These are phyloP conservation scores for Idris sp. DNA, from an alignment of 1,140 invertebrate species.

Conservation along the genomic window DNA sequence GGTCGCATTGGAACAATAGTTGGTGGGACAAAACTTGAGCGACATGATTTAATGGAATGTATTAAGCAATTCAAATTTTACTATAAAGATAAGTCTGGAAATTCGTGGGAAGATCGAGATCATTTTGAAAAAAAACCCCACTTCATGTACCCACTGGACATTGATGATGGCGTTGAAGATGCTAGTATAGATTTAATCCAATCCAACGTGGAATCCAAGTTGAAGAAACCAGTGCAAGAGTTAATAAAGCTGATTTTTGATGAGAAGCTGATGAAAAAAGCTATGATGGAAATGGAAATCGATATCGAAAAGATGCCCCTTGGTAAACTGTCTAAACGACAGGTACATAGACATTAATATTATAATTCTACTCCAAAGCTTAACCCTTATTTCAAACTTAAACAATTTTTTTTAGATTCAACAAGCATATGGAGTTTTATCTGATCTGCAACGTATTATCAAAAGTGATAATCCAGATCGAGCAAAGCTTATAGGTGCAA, in stretches of 20 bases:
- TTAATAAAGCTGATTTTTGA: slow-evolving; percentile 94
- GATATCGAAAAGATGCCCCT: slow-evolving; percentile 98
- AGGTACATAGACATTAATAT: slow-evolving; percentile 28
- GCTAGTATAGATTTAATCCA: slow-evolving; percentile 67
- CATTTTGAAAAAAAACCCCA: slow-evolving; percentile 89
- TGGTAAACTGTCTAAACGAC: slow-evolving; percentile 93
- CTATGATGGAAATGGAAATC: slow-evolving; percentile 96
- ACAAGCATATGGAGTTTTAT: slow-evolving; percentile 89
- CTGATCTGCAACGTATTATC: slow-evolving; percentile 85
- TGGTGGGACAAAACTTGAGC: slow-evolving; percentile 88
- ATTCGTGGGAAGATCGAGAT: slow-evolving; percentile 84
- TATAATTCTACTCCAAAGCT: too few relatives aligned
- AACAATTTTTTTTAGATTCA: slow-evolving; percentile 92
- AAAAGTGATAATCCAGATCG: slow-evolving; percentile 78
- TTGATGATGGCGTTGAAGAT: slow-evolving; percentile 87
- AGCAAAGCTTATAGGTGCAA: slow-evolving; percentile 86
- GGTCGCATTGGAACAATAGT: slow-evolving; percentile 95
- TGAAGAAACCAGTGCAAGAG: slow-evolving; percentile 88
- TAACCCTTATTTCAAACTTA: not conserved
- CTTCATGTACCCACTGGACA: slow-evolving; percentile 92
- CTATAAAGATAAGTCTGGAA: slow-evolving; percentile 92
- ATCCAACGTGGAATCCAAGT: slow-evolving; percentile 80
- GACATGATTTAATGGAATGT: slow-evolving; percentile 80
- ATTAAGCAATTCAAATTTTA: slow-evolving; percentile 82
- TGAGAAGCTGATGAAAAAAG: slow-evolving; percentile 93